phyloP scores from a whole-genome alignment of 2,113 vertebrate genomes.

The Actinemys pallida region DNA sequence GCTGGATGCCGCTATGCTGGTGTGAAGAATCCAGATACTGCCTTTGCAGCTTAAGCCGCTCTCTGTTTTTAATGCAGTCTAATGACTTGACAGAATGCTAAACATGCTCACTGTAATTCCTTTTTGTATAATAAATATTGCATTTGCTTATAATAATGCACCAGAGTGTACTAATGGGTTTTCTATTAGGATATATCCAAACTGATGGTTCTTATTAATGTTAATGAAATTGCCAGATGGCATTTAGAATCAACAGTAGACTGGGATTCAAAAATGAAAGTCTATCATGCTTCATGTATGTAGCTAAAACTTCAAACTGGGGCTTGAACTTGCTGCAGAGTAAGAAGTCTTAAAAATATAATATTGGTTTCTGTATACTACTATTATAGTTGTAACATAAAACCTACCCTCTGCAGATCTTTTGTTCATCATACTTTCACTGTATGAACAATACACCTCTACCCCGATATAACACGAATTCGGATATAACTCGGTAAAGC shows the following conservation, averaged over 20 bases:
- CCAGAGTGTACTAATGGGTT: neutral
- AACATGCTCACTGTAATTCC: neutral
- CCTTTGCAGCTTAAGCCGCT: neutral
- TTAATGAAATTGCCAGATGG: slow-evolving; percentile 32
- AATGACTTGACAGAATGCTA: neutral
- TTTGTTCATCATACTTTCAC: neutral
- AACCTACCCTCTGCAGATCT: neutral
- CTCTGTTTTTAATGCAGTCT: slow-evolving; percentile 7
- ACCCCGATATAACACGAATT: no score
- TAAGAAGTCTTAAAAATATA: neutral
- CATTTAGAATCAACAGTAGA: neutral
- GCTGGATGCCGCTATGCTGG: neutral
- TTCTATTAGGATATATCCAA: neutral
- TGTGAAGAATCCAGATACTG: neutral
- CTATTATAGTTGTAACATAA: neutral
- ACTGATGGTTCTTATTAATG: neutral
- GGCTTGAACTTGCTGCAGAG: neutral
- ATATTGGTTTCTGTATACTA: neutral
- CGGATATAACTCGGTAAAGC: no score
- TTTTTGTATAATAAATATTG: slow-evolving; percentile 21
- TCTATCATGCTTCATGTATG: neutral
- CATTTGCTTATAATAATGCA: neutral
- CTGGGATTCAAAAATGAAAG: neutral
- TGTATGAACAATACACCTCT: neutral
- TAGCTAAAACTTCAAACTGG: neutral